Evolutionary conservation across 2,797 vertebrate species (phyloP).

Genomic region (Notamacropus eugenii): DNA sequence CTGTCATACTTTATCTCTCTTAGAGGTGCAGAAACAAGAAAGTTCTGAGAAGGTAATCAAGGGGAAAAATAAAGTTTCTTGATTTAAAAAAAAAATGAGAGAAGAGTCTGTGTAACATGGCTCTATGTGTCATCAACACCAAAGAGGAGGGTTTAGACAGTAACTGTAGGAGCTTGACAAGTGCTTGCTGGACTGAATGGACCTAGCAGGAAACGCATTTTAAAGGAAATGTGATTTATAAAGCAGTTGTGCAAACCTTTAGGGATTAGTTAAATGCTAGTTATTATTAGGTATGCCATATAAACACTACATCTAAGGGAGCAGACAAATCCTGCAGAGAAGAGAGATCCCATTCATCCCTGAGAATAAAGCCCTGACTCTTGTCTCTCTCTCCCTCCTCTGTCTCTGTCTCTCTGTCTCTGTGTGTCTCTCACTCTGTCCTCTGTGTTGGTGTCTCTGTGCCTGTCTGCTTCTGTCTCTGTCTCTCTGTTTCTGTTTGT

Average conservation of each 20-base stretch:
- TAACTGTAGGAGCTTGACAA: not conserved
- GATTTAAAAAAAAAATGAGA: not conserved
- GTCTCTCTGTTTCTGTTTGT: too few species aligned
- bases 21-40: not conserved
- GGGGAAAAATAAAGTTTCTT: conserved; percentile 60
- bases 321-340: not conserved
- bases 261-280: not conserved
- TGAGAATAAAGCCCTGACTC: not conserved
- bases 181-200: not conserved
- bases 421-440: too few species aligned
- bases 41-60: not conserved
- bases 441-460: too few species aligned
- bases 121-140: not conserved
- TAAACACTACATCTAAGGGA: not conserved
- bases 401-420: too few species aligned
- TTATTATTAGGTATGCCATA: not conserved
- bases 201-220: not conserved
- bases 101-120: not conserved
- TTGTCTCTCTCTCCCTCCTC: too few species aligned
- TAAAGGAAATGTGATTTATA: not conserved
- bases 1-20: not conserved
- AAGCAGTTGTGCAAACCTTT: not conserved
- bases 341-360: not conserved
- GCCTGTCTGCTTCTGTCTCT: too few species aligned
- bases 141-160: not conserved